Conservation (phyloP, 1,140 invertebrate species). For the Drosophila quadrilineata region DNA sequence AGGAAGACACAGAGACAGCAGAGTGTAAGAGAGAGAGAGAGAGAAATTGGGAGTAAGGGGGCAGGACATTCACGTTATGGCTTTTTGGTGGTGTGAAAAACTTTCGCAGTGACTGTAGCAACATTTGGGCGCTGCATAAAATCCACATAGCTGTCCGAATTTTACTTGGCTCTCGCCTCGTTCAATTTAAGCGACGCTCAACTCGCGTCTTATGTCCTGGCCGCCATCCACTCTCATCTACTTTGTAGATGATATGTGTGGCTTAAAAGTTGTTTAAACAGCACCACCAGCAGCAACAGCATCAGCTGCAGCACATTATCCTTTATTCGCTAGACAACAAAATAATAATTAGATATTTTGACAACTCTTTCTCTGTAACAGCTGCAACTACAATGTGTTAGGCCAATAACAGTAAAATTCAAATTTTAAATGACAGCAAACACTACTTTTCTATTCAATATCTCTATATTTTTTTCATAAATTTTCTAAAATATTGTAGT, state of each 20-base stretch:
- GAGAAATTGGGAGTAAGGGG: too few relatives aligned
- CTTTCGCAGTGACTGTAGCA: slow-evolving; percentile 35
- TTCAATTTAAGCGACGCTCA: slow-evolving; percentile 20
- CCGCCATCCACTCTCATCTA: not conserved
- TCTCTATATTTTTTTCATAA: too few relatives aligned
- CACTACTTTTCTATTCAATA: too few relatives aligned
- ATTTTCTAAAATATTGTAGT: too few relatives aligned
- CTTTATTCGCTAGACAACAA: not conserved
- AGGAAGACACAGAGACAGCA: not conserved
- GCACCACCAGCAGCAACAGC: too few relatives aligned
- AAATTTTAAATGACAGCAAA: too few relatives aligned
- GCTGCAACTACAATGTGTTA: slow-evolving; percentile 13
- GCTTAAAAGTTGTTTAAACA: slow-evolving; percentile 1
- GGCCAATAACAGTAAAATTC: too few relatives aligned
- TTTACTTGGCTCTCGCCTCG: slow-evolving; percentile 5
- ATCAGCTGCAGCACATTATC: too few relatives aligned
- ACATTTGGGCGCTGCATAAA: slow-evolving; percentile 53
- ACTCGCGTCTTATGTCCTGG: slow-evolving; percentile 20
- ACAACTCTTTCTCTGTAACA: too few relatives aligned
- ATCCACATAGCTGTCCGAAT: slow-evolving; percentile 33
- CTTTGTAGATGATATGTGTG: slow-evolving; percentile 22
- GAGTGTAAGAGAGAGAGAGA: too few relatives aligned
- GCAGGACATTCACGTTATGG: slow-evolving; percentile 56
- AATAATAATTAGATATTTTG: slow-evolving; percentile 15
- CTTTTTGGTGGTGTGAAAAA: slow-evolving; percentile 73